phyloP scores from a whole-genome alignment of 2,113 vertebrate species.

The Procavia capensis region DNA sequence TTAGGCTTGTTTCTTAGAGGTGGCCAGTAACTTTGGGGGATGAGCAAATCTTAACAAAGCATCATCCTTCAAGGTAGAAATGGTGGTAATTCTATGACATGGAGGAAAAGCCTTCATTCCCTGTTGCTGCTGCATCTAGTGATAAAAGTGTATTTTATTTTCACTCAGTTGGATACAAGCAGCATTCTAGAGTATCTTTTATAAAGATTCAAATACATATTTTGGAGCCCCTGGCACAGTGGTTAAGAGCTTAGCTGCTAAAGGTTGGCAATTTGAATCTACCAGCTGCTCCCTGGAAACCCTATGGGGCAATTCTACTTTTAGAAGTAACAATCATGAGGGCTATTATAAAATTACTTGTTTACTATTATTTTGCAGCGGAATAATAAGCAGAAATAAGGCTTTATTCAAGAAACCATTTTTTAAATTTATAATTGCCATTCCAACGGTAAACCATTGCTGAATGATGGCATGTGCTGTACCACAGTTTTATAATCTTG shows the following conservation, averaged over 20 bases:
- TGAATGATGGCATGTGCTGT: conserved; percentile 66
- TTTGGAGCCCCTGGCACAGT: background rate
- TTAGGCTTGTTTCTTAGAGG: conserved; percentile 21
- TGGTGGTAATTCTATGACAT: background rate
- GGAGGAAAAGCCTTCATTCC: background rate
- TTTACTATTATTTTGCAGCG: conserved; percentile 84
- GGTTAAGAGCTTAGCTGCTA: too few relatives aligned
- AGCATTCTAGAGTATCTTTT: conserved; percentile 26
- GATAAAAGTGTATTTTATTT: conserved; percentile 41
- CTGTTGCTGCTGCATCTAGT: background rate
- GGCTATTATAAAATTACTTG: background rate
- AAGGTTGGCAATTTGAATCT: too few relatives aligned
- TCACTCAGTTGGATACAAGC: background rate
- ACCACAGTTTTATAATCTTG: conserved; percentile 15
- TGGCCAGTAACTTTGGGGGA: conserved; percentile 1
- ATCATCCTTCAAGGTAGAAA: background rate
- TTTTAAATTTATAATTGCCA: conserved; percentile 90
- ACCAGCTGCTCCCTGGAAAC: too few relatives aligned
- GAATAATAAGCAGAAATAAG: conserved; percentile 91
- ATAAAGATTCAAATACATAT: background rate
- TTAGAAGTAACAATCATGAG: background rate
- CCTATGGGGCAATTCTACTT: too few relatives aligned
- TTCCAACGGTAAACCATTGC: conserved; percentile 88
- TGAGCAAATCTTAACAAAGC: background rate
- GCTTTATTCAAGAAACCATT: conserved; percentile 90